Evolutionary conservation across 2,113 vertebrate species (phyloP), one percentile per base, ranked within the genome.

Genomic region (Megaleporinus macrocephalus): DNA sequence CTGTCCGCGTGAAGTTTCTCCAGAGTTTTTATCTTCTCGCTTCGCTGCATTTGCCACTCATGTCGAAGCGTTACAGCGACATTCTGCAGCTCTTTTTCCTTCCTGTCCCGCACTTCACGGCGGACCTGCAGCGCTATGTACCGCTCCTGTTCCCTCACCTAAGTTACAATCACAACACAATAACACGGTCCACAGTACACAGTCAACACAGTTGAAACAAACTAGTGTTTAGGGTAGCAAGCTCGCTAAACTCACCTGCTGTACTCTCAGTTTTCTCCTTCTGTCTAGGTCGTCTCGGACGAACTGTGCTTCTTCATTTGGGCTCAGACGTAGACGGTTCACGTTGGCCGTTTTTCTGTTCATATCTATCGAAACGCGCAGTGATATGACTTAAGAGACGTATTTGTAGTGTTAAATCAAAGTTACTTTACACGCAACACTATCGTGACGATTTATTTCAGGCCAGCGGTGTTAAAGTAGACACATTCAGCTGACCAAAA

Each of bases 141-240:
- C n/a, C 95, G 94, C 87, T 99, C 95, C 85, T 98, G 98, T 87
- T 98, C 96, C 80, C 98, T 94, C 86, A 99, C 97, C 98, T 99
- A 81, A 84, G 15, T 33, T 82, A 85, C 66, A 0, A 61, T 27
- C 36, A 59, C 12, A 11, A 73, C 11, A 18, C 1, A 44, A 13
- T 63, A 13, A 13, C 62, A 65, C 5, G 29, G 16, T 15, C n/a
- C 7, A 65, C 62, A 30, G 30, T 30, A 44, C 9, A 44, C 41
- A 9, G 62, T 29, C 62, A 65, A 5, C 62, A 1, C 26, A 1
- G 10, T 65, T 9, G 0, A 61, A 24, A 24, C 10, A 24, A 61
- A 61, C 5, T 61, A 61, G 24, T 27, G 14, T 63, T 22, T 62
- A 24, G 22, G 11, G 5, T 24, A 22, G 61, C 12, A 11, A 3